Evolutionary conservation across 2,113 vertebrate species (phyloP).

Genomic region (Oncorhynchus clarkii): DNA sequence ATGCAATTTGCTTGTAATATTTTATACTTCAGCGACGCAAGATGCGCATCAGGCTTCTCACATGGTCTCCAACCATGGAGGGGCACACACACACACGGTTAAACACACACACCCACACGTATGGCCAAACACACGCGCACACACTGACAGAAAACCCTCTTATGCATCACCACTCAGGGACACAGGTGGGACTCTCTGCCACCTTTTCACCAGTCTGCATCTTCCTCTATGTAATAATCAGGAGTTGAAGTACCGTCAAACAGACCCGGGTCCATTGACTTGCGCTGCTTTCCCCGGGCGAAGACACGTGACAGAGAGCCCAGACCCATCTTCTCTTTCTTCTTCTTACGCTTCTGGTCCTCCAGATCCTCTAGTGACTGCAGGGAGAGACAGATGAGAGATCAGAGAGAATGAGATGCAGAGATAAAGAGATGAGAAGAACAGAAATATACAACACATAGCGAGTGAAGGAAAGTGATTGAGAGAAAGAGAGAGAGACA

Average conservation of each 20-base stretch:
- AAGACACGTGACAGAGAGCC: no score
- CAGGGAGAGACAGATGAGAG: background rate
- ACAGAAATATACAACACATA: slow-evolving; percentile 14
- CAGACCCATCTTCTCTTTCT: slow-evolving; percentile 80
- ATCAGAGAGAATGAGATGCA: background rate
- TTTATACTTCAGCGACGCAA: slow-evolving; percentile 75
- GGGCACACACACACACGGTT: slow-evolving; percentile 23
- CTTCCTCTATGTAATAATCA: slow-evolving; percentile 90
- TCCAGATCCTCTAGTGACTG: slow-evolving; percentile 99
- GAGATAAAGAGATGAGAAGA: slow-evolving; percentile 4
- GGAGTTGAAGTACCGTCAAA: no score
- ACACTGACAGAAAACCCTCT: slow-evolving; percentile 11
- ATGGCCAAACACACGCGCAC: slow-evolving; percentile 1
- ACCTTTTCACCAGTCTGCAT: slow-evolving; percentile 94
- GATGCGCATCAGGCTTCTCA: slow-evolving; percentile 37
- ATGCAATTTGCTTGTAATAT: slow-evolving; percentile 66
- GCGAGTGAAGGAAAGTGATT: background rate
- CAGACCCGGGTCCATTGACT: no score
- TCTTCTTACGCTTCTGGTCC: slow-evolving; percentile 88
- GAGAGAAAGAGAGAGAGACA: slow-evolving; percentile 31
- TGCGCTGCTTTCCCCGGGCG: no score
- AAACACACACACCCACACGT: slow-evolving; percentile 18
- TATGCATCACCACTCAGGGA: slow-evolving; percentile 45
- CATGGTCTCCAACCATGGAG: slow-evolving; percentile 71
- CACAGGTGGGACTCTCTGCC: slow-evolving; percentile 35